Percentiles rank a stretch among this genome's conserved stretches.
Conservation (phyloP, 2,113 vertebrate genomes). For the Chaetops frenatus region DNA sequence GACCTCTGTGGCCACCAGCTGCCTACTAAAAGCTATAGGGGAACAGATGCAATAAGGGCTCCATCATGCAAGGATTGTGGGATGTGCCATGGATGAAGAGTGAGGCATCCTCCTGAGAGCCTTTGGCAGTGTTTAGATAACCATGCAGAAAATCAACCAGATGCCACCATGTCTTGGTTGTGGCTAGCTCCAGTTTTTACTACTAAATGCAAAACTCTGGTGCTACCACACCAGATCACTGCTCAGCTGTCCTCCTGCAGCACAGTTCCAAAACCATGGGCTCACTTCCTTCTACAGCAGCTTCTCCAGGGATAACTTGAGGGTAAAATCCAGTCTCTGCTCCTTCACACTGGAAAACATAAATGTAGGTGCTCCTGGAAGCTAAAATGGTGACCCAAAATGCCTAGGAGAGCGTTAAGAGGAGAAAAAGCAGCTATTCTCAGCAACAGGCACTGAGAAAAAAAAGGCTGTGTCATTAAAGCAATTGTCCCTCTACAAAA, state of each 20-base stretch:
- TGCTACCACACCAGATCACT: background rate
- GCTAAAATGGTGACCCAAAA: background rate
- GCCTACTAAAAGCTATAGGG: background rate
- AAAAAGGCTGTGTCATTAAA: background rate
- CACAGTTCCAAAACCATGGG: background rate
- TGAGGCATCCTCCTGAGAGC: background rate
- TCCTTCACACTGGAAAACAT: background rate
- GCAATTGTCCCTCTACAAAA: background rate
- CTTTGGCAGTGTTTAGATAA: background rate
- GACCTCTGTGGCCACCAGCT: accelerated
- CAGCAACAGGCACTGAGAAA: background rate
- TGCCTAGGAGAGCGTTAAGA: background rate
- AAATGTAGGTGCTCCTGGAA: background rate
- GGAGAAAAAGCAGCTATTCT: background rate
- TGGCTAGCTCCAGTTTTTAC: background rate
- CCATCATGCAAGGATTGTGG: background rate
- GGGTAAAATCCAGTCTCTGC: background rate
- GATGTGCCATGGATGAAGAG: background rate
- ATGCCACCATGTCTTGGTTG: background rate
- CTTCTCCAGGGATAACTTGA: background rate
- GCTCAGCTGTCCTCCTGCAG: background rate
- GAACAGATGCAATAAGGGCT: background rate
- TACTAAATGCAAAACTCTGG: background rate
- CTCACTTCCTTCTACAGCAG: background rate
- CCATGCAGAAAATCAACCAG: background rate